Evolutionary conservation across 2,888 invertebrate genomes (phyloP), one percentile per base, ranked within the genome.

Genomic region (Drosophila tripunctata): DNA sequence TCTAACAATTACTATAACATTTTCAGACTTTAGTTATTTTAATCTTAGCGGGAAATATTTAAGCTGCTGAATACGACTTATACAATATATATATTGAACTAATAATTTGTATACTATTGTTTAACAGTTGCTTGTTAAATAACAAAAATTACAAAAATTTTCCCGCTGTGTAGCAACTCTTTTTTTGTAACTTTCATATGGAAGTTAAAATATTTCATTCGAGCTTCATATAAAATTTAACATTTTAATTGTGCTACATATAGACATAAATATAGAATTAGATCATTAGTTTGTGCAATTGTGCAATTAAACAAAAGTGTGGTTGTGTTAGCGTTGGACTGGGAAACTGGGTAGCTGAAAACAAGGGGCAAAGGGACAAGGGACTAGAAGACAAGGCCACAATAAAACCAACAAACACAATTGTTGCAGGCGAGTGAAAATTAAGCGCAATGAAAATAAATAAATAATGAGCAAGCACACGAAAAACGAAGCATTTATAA

Each of bases 381-480:
- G 19, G 22, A 14, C 19, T 21, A 10, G 36, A 15, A 33, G 5
- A 48, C 50, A 51, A 58, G 44, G 36, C 35, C 48, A 24, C 45
- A 61, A 55, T 36, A 44, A 35, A 41, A 41, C 35, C 58, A 56
- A 36, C 30, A 44, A 50, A 45, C 35, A 36, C n/a, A 7, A n/a
- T 19, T 27, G n/a, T n/a, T 7, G 50, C 36, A 7, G 45, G 56
- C 57, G 73, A 66, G 68, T 69, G 56, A 64, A 73, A 68, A 68
- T 68, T 68, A 67, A 75, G 66, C 58, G 62, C 43, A 56, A 62
- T 48, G 57, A 58, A 69, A 57, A 71, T 78, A 75, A 75, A 72
- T 87, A 82, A 82, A 70, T 82, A 69, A 78, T 87, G 62, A 45
- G 60, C 52, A 61, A 69, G 63, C 62, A 57, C 50, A 41, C 62